These are phyloP conservation scores for Drosophila ficusphila DNA, from an alignment of 1,140 invertebrate species.

Conservation along the genomic window DNA sequence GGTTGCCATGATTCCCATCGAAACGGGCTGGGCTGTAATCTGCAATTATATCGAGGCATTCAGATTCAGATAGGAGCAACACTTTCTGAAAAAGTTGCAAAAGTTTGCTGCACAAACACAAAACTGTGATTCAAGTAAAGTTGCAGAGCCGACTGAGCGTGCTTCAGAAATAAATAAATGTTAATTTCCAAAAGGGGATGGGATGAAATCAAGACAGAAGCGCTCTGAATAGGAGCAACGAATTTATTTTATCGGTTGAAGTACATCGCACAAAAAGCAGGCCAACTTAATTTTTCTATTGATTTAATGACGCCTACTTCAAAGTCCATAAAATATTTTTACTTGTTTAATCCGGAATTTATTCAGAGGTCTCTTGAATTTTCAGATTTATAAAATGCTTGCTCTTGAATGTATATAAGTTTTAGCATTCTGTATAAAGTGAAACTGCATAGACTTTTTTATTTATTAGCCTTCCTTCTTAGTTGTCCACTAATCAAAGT, in stretches of 20 bases:
- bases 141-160: background rate
- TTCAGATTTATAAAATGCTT: background rate
- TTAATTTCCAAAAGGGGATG: constrained; percentile 11
- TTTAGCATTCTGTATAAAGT: too few species aligned
- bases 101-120: constrained; percentile 34
- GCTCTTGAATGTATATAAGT: background rate
- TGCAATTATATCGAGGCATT: constrained; percentile 34
- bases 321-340: background rate
- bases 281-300: background rate
- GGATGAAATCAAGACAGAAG: constrained; percentile 1
- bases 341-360: background rate
- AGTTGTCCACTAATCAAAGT: constrained; percentile 7
- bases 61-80: constrained; percentile 20
- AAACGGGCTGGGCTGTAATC: constrained; percentile 21
- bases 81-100: constrained; percentile 21
- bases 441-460: background rate
- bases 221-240: constrained; percentile 6
- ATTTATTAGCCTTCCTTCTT: background rate
- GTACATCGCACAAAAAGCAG: background rate
- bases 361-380: background rate
- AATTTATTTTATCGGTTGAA: constrained; percentile 4
- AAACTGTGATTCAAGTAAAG: constrained; percentile 20
- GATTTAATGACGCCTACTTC: constrained; percentile 26
- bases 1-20: constrained; percentile 13
- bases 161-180: constrained; percentile 39